Evolutionary conservation across 1,140 invertebrate species (phyloP).

Genomic region (Drosophila novamexicana): DNA sequence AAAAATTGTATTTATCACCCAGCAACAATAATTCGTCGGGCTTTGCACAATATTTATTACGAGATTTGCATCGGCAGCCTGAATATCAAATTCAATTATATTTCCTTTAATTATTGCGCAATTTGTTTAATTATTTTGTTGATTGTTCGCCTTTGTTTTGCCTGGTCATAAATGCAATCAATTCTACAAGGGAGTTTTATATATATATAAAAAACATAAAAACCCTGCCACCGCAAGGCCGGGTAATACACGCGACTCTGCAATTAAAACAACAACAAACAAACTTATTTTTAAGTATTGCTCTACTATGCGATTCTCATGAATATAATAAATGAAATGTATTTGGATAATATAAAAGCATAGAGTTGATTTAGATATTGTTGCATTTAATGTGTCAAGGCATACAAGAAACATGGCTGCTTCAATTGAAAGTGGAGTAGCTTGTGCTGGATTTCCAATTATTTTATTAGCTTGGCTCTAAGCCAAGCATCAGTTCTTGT

Average conservation of each 20-base stretch:
- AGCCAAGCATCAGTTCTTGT: constrained; percentile 10
- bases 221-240: too few relatives aligned
- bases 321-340: too few relatives aligned
- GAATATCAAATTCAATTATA: constrained; percentile 21
- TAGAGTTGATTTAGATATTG: too few relatives aligned
- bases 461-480: background rate
- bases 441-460: background rate
- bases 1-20: constrained; percentile 3
- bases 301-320: too few relatives aligned
- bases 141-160: constrained; percentile 8
- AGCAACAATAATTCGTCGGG: background rate
- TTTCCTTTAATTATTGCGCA: constrained; percentile 30
- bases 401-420: too few relatives aligned
- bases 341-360: too few relatives aligned
- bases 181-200: too few relatives aligned
- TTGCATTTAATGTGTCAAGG: too few relatives aligned
- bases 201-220: too few relatives aligned
- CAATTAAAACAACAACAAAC: too few relatives aligned
- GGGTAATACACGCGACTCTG: too few relatives aligned
- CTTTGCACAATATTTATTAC: constrained; percentile 26
- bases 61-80: constrained; percentile 1
- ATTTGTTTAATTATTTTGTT: constrained; percentile 47
- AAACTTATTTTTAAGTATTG: too few relatives aligned
- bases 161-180: constrained; percentile 3
- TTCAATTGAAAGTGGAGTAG: background rate